Evolutionary conservation across 2,113 vertebrate species (phyloP).

Genomic region (Mastomys natalensis): DNA sequence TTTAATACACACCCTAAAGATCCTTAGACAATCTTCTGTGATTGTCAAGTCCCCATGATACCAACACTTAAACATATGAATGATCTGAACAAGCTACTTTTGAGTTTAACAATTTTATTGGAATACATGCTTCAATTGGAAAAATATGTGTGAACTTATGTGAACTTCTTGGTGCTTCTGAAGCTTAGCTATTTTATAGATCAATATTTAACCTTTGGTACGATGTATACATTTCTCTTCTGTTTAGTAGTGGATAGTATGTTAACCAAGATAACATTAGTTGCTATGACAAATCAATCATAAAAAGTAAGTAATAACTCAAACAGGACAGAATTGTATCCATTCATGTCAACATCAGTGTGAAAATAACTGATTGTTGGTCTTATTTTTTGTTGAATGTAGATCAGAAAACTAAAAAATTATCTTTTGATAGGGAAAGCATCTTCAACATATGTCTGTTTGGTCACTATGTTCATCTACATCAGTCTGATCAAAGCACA

Average conservation of each 20-base stretch:
- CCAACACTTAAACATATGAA: not conserved
- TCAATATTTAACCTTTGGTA: slow-evolving; percentile 49
- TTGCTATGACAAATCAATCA: not conserved
- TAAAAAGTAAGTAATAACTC: not conserved
- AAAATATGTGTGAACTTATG: not conserved
- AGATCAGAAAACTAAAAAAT: not conserved
- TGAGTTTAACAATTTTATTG: not conserved
- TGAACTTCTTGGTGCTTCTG: slow-evolving; percentile 21
- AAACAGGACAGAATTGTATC: not conserved
- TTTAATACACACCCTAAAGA: not conserved
- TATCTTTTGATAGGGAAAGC: not conserved
- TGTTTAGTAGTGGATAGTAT: not conserved
- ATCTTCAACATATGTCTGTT: not conserved
- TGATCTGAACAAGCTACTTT: not conserved
- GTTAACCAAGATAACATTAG: not conserved
- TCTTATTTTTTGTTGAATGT: not conserved
- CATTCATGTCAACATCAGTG: not conserved
- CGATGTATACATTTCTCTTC: not conserved
- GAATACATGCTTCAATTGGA: not conserved
- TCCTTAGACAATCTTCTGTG: not conserved
- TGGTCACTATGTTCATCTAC: not conserved
- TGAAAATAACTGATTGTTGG: not conserved
- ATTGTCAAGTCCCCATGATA: not conserved
- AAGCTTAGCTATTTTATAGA: not conserved
- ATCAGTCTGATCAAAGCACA: not conserved